phyloP scores from a whole-genome alignment of 1,140 invertebrate genomes.

The Trachymyrmex cornetzi region DNA sequence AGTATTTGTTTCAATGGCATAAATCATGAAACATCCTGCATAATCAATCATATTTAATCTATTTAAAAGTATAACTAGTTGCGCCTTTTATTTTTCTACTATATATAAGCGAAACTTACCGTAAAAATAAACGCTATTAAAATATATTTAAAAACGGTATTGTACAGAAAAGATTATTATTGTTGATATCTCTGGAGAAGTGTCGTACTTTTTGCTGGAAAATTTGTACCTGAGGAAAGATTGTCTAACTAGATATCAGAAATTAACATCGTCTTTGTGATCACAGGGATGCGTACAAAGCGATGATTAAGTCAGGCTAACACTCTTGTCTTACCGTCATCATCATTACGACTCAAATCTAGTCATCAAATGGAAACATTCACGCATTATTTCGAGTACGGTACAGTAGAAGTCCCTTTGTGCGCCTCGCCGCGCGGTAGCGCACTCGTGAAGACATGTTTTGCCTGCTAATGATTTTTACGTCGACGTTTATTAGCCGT shows the following conservation, averaged over 20 bases:
- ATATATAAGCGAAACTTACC: neutral
- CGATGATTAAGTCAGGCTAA: conserved; percentile 44
- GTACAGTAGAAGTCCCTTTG: neutral
- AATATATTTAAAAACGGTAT: neutral
- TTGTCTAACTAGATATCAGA: conserved; percentile 26
- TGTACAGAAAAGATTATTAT: neutral
- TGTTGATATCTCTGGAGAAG: conserved; percentile 7
- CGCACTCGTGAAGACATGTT: conserved; percentile 8
- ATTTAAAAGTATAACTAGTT: neutral
- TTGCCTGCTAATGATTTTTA: conserved; percentile 55
- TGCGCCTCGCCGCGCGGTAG: conserved; percentile 6
- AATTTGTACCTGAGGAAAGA: conserved; percentile 34
- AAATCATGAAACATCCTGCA: neutral
- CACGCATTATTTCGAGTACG: conserved; percentile 40
- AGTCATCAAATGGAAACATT: conserved; percentile 64
- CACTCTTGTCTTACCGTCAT: conserved; percentile 47
- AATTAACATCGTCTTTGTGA: conserved; percentile 54
- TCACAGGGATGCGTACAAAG: neutral
- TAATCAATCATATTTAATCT: neutral
- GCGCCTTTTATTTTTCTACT: neutral
- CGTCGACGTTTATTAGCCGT: conserved; percentile 45
- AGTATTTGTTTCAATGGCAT: neutral
- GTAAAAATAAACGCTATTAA: conserved; percentile 1
- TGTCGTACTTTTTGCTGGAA: conserved; percentile 12
- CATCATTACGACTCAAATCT: conserved; percentile 63